phyloP scores from a whole-genome alignment of 2,113 vertebrate genomes.

The Eurypyga helias region DNA sequence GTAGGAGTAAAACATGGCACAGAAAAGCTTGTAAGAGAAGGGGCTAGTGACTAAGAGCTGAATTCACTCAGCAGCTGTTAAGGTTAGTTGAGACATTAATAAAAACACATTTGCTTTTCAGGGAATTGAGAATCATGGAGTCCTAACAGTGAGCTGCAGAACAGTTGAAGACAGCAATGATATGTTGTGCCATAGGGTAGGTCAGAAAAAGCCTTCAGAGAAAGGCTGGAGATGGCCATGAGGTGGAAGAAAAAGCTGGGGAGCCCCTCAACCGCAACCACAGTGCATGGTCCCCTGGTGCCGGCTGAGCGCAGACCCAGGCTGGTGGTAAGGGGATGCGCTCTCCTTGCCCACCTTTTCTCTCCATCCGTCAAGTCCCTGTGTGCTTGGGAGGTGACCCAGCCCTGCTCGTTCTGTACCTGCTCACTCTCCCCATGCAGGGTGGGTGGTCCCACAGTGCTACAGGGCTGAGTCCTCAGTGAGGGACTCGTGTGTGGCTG shows the following conservation, averaged over 20 bases:
- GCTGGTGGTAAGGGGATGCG: not conserved
- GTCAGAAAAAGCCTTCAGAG: not conserved
- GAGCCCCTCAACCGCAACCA: not conserved
- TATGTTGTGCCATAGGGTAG: not conserved
- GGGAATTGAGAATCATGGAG: not conserved
- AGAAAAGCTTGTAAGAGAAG: not conserved
- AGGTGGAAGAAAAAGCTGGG: not conserved
- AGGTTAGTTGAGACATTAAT: not conserved
- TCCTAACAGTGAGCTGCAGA: not conserved
- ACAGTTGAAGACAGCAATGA: not conserved
- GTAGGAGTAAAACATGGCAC: conserved; percentile 32
- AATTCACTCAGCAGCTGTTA: not conserved
- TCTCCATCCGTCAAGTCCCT: not conserved
- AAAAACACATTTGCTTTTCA: not conserved
- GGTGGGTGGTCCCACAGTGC: not conserved
- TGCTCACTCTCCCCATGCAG: not conserved
- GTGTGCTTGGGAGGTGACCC: rapidly evolving
- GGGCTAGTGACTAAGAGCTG: not conserved
- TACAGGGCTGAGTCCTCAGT: not conserved
- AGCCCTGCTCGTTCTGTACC: rapidly evolving
- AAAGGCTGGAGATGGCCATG: not conserved
- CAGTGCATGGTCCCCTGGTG: rapidly evolving
- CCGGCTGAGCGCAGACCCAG: not conserved
- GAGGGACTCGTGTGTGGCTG: not conserved
- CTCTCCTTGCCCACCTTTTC: not conserved